phyloP scores from a whole-genome alignment of 2,888 invertebrate genomes.

The Agapetus fuscipes region DNA sequence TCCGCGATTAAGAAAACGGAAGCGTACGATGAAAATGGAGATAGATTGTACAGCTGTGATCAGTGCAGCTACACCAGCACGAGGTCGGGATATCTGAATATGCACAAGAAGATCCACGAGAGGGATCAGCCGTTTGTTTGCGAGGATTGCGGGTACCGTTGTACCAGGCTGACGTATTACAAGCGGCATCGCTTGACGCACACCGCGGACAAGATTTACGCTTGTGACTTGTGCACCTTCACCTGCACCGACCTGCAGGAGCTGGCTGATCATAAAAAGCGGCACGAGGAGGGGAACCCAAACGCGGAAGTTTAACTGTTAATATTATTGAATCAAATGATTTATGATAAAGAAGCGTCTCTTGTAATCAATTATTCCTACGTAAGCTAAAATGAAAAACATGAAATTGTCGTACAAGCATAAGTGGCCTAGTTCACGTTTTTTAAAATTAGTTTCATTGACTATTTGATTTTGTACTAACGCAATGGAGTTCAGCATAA shows the following conservation, averaged over 20 bases:
- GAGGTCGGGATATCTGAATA: slow-evolving; percentile 11
- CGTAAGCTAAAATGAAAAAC: too few relatives aligned
- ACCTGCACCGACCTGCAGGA: slow-evolving; percentile 6
- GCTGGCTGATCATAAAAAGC: slow-evolving; percentile 11
- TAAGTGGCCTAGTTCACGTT: too few relatives aligned
- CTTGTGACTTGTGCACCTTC: slow-evolving; percentile 13
- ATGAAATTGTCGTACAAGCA: too few relatives aligned
- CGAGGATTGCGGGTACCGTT: slow-evolving; percentile 16
- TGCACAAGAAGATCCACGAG: slow-evolving; percentile 15
- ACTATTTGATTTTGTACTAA: too few relatives aligned
- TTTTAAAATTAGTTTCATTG: too few relatives aligned
- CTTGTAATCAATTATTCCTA: too few relatives aligned
- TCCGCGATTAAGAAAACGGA: background rate
- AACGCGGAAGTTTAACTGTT: too few relatives aligned
- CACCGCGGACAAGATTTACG: slow-evolving; percentile 1
- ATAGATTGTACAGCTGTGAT: slow-evolving; percentile 10
- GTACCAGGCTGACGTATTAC: slow-evolving; percentile 12
- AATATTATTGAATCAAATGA: too few relatives aligned
- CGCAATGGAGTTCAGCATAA: too few relatives aligned
- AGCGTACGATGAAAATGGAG: background rate
- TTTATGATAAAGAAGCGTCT: too few relatives aligned
- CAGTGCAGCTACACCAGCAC: slow-evolving; percentile 16
- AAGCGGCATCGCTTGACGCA: slow-evolving; percentile 15
- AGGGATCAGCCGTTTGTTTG: slow-evolving; percentile 12
- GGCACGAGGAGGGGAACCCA: slow-evolving; percentile 8